Base-by-base conservation (phyloP, 2,113 vertebrate genomes). In the Heterocephalus glaber region DNA sequence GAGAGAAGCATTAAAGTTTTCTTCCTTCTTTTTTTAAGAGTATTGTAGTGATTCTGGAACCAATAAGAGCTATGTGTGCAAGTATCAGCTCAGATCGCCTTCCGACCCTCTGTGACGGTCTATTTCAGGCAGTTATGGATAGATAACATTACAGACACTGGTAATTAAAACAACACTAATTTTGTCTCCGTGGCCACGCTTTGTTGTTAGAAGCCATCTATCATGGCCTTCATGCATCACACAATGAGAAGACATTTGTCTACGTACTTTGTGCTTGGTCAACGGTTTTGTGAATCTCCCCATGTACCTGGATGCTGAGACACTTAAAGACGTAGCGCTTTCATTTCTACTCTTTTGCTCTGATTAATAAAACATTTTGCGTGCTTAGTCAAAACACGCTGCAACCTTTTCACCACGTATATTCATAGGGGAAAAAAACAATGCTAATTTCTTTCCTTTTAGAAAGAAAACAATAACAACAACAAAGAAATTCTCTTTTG, bases 131-230 rank as follows among this genome's bases (percentile, higher is more conserved):
- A 99, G 98, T 99, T 99, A 99, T 98, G 98, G 98, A 99, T 98
- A 99, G 98, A 99, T 98, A 98, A 98, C 98, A 98, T 98, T 98
- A 98, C 98, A 99, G 98, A 99, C 98, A 98, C 98, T 98, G 98
- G 99, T 99, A 99, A 99, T 99, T 99, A 99, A 99, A 99, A 99
- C 98, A 99, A 99, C 99, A 99, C 99, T 99, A 99, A 99, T 99
- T 99, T 98, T 98, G 98, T 99, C 98, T 99, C 98, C 85, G 98
- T 98, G 98, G 98, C 98, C 99, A 98, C 86, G 97, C 98, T 99
- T 98, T 99, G 98, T 98, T 98, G 98, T 98, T 98, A 97, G 98
- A 98, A 98, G 98, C 98, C 98, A 99, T 99, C 99, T 98, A 99
- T 99, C 99, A 99, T 8, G 98, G 99, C 98, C 98, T 99, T 98